These are phyloP conservation scores for Macrosteles quadrilineatus DNA, from an alignment of 1,140 invertebrate genomes.

Conservation along the genomic window DNA sequence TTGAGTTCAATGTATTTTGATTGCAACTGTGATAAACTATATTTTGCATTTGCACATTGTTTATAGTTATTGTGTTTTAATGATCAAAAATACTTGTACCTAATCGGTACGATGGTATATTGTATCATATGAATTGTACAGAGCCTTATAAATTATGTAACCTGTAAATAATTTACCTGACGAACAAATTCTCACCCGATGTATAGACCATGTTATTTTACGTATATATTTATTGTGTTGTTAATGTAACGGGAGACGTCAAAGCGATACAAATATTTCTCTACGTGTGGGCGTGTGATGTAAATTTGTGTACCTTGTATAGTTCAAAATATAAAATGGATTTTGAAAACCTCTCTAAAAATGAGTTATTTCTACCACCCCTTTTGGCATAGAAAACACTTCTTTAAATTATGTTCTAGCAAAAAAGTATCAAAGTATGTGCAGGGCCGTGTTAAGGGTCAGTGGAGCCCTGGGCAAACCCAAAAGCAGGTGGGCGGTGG, in stretches of 20 bases:
- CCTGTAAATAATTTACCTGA: neutral
- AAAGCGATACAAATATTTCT: constrained; percentile 23
- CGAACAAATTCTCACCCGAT: neutral
- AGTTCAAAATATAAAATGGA: constrained; percentile 20
- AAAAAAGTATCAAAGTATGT: no score
- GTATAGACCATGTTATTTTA: constrained; percentile 6
- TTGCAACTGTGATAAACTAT: no score
- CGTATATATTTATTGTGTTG: constrained; percentile 17
- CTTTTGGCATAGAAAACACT: no score
- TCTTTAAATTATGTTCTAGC: no score
- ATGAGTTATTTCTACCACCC: neutral
- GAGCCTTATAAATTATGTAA: neutral
- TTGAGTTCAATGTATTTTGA: no score
- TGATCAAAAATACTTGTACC: neutral
- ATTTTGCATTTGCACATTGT: no score
- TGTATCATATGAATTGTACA: neutral
- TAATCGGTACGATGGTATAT: neutral
- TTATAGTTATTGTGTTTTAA: neutral
- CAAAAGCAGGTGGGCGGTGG: no score
- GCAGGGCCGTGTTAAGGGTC: no score
- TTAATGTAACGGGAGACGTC: neutral
- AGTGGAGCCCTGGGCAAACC: no score
- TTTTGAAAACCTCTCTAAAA: constrained; percentile 7
- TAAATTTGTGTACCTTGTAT: constrained; percentile 23
- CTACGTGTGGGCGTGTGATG: constrained; percentile 21